Evolutionary conservation across 2,113 vertebrate species (phyloP).

Genomic region (Pyxicephalus adspersus): DNA sequence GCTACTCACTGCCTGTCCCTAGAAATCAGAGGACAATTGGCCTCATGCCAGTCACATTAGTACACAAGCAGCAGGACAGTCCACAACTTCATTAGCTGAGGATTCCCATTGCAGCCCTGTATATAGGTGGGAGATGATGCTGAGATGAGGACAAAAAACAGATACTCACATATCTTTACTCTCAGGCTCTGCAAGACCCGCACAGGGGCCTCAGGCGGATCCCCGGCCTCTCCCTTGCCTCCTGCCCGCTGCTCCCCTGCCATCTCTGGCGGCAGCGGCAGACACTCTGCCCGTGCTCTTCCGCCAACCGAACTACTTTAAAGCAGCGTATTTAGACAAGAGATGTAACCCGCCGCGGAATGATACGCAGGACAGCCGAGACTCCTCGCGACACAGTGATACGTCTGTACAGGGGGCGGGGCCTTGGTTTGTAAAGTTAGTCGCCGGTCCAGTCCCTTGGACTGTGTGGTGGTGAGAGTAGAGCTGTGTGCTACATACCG

Average conservation of each 20-base stretch:
- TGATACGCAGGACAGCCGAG: background rate
- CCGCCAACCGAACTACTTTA: conserved; percentile 35
- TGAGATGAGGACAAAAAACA: background rate
- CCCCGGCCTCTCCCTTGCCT: conserved; percentile 15
- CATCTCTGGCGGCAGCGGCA: conserved; percentile 40
- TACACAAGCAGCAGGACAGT: too few species aligned
- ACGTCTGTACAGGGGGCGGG: conserved; percentile 25
- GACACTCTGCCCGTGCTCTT: background rate
- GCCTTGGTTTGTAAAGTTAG: background rate
- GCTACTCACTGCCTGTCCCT: too few species aligned
- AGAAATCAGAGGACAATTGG: too few species aligned
- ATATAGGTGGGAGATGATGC: background rate
- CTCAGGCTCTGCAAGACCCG: conserved; percentile 84
- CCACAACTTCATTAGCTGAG: background rate
- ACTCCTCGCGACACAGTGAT: background rate
- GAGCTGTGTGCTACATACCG: too few species aligned
- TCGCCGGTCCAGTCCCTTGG: background rate
- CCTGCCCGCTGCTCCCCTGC: conserved; percentile 18
- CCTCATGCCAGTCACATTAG: too few species aligned
- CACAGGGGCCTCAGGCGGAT: conserved; percentile 60
- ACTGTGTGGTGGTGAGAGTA: too few species aligned
- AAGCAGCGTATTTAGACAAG: background rate
- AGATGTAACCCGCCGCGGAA: conserved; percentile 8
- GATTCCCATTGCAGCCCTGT: too few species aligned
- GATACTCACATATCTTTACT: conserved; percentile 86